A percentile compares a stretch with the other conserved stretches of the same genome.
Evolutionary conservation across 2,113 vertebrate species (phyloP).

Genomic region (Muntiacus muntjak): DNA sequence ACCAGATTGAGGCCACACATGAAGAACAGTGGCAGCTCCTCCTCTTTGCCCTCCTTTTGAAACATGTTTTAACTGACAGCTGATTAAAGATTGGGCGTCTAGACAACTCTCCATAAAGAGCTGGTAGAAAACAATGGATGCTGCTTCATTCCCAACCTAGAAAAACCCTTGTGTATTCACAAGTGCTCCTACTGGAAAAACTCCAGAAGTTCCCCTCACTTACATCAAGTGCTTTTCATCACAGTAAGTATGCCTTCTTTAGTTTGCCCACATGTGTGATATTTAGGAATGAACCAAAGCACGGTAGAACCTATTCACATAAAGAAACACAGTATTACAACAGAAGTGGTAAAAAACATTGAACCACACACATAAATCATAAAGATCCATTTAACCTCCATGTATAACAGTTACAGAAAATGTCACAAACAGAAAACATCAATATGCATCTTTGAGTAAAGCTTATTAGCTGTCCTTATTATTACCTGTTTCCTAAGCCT

Average conservation of each 20-base stretch:
- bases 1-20: neutral
- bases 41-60: constrained; percentile 47
- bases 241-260: neutral
- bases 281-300: neutral
- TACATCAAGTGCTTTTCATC: neutral
- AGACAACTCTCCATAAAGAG: neutral
- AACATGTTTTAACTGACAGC: constrained; percentile 29
- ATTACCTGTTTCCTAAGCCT: constrained; percentile 71
- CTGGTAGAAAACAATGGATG: neutral
- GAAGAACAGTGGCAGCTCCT: neutral
- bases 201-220: neutral
- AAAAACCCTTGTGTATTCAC: neutral
- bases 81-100: constrained; percentile 8
- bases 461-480: constrained; percentile 25
- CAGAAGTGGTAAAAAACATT: neutral
- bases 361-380: neutral
- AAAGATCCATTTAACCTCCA: neutral
- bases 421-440: neutral
- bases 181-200: neutral
- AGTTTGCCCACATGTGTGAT: neutral
- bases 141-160: neutral
- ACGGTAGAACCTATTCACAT: neutral
- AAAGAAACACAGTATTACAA: neutral
- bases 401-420: neutral
- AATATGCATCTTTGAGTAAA: neutral